Evolutionary conservation across 2,113 vertebrate genomes (phyloP).

Genomic region (Pseudonaja textilis): DNA sequence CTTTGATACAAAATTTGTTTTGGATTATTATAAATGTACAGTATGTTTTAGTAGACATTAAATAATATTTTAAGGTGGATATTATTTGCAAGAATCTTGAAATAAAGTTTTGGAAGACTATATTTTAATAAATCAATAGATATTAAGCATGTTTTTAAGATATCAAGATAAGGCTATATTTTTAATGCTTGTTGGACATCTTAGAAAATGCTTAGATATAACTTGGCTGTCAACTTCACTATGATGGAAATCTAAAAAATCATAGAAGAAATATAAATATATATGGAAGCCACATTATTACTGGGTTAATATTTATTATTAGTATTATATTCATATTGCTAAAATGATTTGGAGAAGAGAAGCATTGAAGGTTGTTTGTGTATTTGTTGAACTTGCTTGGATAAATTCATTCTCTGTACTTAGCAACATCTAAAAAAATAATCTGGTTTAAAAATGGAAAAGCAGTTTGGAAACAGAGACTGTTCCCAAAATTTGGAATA

Average conservation of each 20-base stretch:
- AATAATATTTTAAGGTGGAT: background rate
- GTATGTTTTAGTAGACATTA: background rate
- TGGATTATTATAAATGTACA: background rate
- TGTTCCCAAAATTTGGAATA: background rate
- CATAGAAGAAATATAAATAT: background rate
- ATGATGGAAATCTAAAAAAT: background rate
- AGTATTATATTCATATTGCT: background rate
- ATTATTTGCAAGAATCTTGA: background rate
- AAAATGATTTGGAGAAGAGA: background rate
- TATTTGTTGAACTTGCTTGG: background rate
- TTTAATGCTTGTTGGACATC: background rate
- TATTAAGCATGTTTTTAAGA: background rate
- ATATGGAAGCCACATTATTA: background rate
- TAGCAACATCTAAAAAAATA: background rate
- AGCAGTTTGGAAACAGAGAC: background rate
- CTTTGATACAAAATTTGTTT: background rate
- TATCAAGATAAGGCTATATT: background rate
- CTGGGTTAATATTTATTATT: background rate
- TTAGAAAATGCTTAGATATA: background rate
- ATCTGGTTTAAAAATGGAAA: background rate
- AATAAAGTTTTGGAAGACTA: background rate
- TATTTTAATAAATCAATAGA: background rate
- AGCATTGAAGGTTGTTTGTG: background rate
- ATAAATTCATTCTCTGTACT: background rate
- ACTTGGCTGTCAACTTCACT: background rate